Base-by-base conservation (phyloP, 30 jellyfish, hydroid and myxozoan genomes). In the Clytia hemisphaerica region DNA sequence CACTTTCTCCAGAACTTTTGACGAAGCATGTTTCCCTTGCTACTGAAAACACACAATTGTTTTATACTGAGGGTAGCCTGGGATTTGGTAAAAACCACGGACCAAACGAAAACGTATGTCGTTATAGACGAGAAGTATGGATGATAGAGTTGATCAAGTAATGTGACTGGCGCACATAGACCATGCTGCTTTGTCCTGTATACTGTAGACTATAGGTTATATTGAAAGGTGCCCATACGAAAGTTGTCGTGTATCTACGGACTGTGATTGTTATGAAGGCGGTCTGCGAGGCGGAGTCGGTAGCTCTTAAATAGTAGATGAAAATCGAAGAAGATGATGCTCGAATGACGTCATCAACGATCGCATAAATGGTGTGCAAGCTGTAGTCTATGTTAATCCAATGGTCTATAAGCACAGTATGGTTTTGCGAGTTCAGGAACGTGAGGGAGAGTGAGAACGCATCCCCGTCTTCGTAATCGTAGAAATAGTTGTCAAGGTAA, bases 401-500 rank as follows among this genome's bases (percentile, higher is more conserved):
- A 75, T 48, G 33, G 27, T 69, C 81, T 6, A 69, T 33, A 28
- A 33, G 25, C 4, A 69, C 76, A 4, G 76, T 37, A 24, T 16
- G 4, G 5, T 32, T 1, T 6, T 31, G 25, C n/a, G 59, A 45
- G 10, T 33, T 26, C 12, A 32, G 24, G 6, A 69, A 22, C 3
- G 26, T 45, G 10, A 69, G 19, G 6, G 5, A 21, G 2, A 60
- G 82, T 45, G 57, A 48, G 58, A 37, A 70, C 12, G 98, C 79
- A 15, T 73, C 48, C 16, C 98, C 95, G 25, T 89, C 93, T 44
- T 89, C 93, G 54, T 33, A 89, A 33, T 89, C 98, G 55, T 80
- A 89, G 49, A 89, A 80, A 72, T 70, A 81, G 7, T 55, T 49
- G 22, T 45, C 36, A 15, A 31, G 86, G 49, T 82, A 55, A n/a